Conservation (phyloP, 2,888 invertebrate species). For the Polydrusus cervinus region DNA sequence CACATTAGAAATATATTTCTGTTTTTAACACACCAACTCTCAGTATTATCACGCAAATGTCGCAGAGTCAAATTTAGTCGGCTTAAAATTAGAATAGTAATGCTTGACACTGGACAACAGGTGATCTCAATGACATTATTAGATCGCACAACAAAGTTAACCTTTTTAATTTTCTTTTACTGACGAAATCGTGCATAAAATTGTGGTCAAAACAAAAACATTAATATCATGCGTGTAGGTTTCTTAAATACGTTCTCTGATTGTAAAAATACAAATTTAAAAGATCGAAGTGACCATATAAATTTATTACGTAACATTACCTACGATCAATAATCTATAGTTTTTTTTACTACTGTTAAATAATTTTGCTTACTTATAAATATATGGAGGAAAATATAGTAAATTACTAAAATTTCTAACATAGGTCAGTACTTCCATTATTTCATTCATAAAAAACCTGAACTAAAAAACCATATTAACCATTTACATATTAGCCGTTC, state of each 20-base stretch:
- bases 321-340: too few species aligned
- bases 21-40: conserved; percentile 1
- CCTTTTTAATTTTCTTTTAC: conserved; percentile 31
- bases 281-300: too few species aligned
- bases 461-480: too few species aligned
- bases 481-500: too few species aligned
- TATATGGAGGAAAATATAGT: too few species aligned
- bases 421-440: too few species aligned
- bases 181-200: conserved; percentile 16
- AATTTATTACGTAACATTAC: too few species aligned
- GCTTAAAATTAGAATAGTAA: conserved; percentile 36
- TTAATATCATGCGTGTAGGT: conserved; percentile 7
- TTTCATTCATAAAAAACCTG: too few species aligned
- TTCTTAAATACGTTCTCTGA: neutral
- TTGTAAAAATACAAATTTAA: too few species aligned
- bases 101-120: conserved; percentile 52
- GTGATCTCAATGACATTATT: conserved; percentile 52
- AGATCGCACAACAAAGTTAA: conserved; percentile 38
- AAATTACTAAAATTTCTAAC: too few species aligned
- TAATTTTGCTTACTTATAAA: too few species aligned
- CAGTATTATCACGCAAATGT: conserved; percentile 33
- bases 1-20: conserved; percentile 12
- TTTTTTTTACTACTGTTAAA: too few species aligned
- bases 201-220: conserved; percentile 20
- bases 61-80: conserved; percentile 30